Evolutionary conservation across 2,113 vertebrate genomes (phyloP).

Genomic region (Myotis brandtii): DNA sequence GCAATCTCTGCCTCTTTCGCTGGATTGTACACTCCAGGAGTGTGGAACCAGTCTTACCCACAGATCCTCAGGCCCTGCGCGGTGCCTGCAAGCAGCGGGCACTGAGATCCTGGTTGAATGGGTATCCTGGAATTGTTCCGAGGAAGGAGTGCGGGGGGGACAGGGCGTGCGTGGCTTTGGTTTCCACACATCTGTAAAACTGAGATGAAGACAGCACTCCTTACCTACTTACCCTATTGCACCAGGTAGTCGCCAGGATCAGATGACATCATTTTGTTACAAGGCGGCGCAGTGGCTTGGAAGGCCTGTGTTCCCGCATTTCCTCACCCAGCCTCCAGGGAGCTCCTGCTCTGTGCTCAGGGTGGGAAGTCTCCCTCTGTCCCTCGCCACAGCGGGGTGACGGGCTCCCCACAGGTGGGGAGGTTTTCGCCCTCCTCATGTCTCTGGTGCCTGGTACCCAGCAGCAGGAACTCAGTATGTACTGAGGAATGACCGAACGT

Average conservation of each 20-base stretch:
- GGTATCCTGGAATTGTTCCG: neutral
- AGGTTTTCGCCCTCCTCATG: neutral
- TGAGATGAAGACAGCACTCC: neutral
- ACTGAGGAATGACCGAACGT: neutral
- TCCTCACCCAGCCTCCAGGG: accelerated
- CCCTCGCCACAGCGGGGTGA: neutral
- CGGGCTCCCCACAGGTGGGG: neutral
- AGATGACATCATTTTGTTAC: neutral
- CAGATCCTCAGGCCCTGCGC: neutral
- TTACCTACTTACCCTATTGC: neutral
- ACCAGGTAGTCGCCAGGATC: neutral
- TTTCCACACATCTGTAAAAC: neutral
- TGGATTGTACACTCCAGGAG: neutral
- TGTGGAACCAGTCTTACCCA: neutral
- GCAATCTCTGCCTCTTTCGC: neutral
- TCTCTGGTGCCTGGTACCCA: neutral
- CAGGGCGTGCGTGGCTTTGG: neutral
- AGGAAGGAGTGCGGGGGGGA: neutral
- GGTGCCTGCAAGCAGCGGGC: neutral
- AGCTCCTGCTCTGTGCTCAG: neutral
- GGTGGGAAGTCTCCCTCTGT: neutral
- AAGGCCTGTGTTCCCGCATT: neutral
- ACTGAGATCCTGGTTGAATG: neutral
- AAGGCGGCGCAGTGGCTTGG: accelerated
- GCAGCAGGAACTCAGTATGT: neutral